phyloP scores from a whole-genome alignment of 2,888 invertebrate genomes.

The Parelbella ahira region DNA sequence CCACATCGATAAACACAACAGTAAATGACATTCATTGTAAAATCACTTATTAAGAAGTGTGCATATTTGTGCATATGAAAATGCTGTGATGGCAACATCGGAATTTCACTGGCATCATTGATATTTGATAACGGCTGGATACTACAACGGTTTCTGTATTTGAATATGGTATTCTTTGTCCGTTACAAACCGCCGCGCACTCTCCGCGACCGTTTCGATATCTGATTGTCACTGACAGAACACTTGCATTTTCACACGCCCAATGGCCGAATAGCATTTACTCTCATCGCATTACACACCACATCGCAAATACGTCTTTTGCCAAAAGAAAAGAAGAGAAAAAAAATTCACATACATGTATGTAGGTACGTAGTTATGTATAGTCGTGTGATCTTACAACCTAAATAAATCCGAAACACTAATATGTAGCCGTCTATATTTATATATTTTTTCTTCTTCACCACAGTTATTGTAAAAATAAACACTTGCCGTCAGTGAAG shows the following conservation, averaged over 20 bases:
- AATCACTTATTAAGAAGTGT: constrained; percentile 1
- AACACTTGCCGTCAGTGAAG: constrained; percentile 39
- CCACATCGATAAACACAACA: no score
- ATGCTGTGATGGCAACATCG: constrained; percentile 2
- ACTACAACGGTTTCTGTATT: no score
- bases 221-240: no score
- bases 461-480: constrained; percentile 57
- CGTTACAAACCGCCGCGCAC: no score
- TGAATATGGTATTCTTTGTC: no score
- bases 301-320: constrained; percentile 25
- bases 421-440: constrained; percentile 51
- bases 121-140: no score
- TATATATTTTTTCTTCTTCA: constrained; percentile 33
- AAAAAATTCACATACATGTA: no score
- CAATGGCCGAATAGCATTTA: constrained; percentile 1
- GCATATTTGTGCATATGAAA: constrained; percentile 11
- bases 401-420: constrained; percentile 48
- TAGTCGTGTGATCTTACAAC: constrained; percentile 38
- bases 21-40: constrained; percentile 2
- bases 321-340: constrained; percentile 26
- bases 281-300: no score
- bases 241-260: constrained; percentile 7
- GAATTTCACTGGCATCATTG: no score
- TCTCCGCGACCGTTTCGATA: no score
- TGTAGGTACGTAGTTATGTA: no score